Percentiles rank a stretch among this genome's conserved stretches.
Evolutionary conservation across 2,888 invertebrate genomes (phyloP).

Genomic region (Luperina testacea): DNA sequence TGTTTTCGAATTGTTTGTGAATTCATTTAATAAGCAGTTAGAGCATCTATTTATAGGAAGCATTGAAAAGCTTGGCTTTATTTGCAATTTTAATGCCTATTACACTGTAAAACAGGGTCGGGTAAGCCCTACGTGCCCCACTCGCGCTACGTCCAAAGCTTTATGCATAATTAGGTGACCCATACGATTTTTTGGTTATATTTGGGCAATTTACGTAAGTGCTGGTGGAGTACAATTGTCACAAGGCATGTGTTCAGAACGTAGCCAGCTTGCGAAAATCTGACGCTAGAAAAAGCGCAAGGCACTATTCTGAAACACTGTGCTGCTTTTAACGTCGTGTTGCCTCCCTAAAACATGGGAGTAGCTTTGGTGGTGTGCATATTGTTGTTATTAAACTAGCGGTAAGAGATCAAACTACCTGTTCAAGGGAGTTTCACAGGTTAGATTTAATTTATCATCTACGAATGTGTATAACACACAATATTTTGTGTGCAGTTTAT

Average conservation of each 20-base stretch:
- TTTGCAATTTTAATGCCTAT: background rate
- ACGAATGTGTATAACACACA: background rate
- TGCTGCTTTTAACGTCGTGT: background rate
- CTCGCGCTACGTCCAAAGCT: background rate
- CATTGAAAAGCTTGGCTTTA: background rate
- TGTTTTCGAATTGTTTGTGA: too few relatives aligned
- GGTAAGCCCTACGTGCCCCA: background rate
- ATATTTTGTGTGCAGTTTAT: background rate
- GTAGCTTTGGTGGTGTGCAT: background rate
- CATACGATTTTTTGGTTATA: background rate
- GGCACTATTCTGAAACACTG: background rate
- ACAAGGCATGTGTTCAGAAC: background rate
- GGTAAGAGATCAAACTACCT: background rate
- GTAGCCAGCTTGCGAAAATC: background rate
- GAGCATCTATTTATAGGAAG: background rate
- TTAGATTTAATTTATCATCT: background rate
- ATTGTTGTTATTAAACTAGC: background rate
- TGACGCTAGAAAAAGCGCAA: background rate
- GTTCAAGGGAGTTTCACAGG: background rate
- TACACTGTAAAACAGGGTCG: background rate
- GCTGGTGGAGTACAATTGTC: background rate
- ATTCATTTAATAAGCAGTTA: background rate
- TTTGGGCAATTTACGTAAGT: background rate
- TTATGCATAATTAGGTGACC: too few relatives aligned
- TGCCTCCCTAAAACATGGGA: background rate